phyloP scores from a whole-genome alignment of 2,888 invertebrate genomes.

The Pandemis heparana region DNA sequence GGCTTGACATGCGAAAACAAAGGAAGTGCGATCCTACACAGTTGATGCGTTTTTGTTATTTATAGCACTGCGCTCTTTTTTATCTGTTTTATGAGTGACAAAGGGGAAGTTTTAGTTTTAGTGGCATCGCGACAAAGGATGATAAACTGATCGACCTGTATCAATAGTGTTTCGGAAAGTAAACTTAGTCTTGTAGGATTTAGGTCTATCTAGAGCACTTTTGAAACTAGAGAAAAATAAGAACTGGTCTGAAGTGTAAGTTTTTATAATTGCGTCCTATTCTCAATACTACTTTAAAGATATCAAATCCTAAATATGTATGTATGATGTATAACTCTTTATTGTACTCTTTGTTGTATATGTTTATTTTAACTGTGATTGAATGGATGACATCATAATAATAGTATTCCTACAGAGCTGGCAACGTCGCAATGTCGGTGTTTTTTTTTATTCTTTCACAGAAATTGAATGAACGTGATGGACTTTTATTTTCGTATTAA shows the following conservation, averaged over 20 bases:
- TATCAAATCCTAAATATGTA: too few relatives aligned
- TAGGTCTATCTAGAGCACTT: background rate
- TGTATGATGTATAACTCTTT: too few relatives aligned
- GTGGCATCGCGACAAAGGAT: conserved; percentile 4
- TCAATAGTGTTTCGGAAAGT: background rate
- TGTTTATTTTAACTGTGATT: too few relatives aligned
- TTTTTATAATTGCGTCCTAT: background rate
- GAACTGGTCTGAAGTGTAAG: background rate
- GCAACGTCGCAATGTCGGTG: too few relatives aligned
- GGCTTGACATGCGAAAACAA: conserved; percentile 25
- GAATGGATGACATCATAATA: too few relatives aligned
- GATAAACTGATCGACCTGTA: background rate
- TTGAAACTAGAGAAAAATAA: background rate
- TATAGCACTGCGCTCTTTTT: conserved; percentile 11
- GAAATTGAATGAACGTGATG: too few relatives aligned
- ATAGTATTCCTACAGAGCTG: too few relatives aligned
- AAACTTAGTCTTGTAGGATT: conserved; percentile 8
- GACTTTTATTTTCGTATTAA: too few relatives aligned
- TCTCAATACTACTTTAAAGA: too few relatives aligned
- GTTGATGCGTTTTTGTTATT: conserved; percentile 40
- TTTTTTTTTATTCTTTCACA: too few relatives aligned
- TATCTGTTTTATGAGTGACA: conserved; percentile 3
- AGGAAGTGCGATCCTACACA: conserved; percentile 19
- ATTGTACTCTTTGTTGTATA: too few relatives aligned
- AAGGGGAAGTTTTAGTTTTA: conserved; percentile 11